Conservation (phyloP, 2,113 vertebrate genomes). For the Rhinoderma darwinii region DNA sequence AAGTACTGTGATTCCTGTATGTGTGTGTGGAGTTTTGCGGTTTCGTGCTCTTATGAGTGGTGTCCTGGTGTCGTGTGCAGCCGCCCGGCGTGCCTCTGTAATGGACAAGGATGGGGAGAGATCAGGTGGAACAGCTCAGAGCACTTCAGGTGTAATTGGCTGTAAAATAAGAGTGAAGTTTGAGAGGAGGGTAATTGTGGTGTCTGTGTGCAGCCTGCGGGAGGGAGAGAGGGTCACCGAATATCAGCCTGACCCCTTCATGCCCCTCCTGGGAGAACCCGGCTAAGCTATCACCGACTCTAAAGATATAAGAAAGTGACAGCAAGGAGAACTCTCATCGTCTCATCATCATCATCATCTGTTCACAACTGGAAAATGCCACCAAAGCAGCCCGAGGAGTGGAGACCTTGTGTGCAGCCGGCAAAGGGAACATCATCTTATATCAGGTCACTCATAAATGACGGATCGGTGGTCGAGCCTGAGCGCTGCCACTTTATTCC, state of each 20-base stretch:
- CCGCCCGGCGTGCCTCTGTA: background rate
- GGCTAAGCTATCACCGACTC: background rate
- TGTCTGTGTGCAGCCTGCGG: constrained; percentile 12
- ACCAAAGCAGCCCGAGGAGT: too few relatives aligned
- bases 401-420: too few relatives aligned
- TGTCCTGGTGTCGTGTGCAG: background rate
- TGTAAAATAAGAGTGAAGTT: background rate
- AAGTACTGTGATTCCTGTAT: constrained; percentile 67
- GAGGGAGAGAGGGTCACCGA: background rate
- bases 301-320: constrained; percentile 4
- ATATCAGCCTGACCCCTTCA: constrained; percentile 12
- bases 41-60: background rate
- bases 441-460: too few relatives aligned
- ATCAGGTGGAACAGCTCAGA: background rate
- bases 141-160: constrained; percentile 29
- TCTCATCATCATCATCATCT: background rate
- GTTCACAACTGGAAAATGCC: too few relatives aligned
- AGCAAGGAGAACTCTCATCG: background rate
- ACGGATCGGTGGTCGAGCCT: too few relatives aligned
- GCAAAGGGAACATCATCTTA: too few relatives aligned
- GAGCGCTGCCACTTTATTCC: too few relatives aligned
- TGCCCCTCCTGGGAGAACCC: background rate
- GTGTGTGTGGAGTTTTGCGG: background rate
- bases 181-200: constrained; percentile 7
- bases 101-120: background rate